phyloP scores from a whole-genome alignment of 2,797 vertebrate species.

The Harpagifer antarcticus region DNA sequence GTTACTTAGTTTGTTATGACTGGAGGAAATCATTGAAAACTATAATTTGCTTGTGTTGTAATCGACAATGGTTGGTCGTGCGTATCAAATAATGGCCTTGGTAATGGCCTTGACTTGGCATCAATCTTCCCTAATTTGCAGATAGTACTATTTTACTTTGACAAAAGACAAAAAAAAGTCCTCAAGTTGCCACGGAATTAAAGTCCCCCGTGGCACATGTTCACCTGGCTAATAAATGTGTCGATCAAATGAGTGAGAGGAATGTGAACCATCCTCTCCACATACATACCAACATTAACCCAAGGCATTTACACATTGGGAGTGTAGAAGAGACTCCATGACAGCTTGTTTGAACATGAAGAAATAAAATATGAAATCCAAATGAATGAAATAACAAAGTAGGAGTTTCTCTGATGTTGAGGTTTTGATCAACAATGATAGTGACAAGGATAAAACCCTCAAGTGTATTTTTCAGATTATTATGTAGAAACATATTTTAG shows the following conservation, averaged over 20 bases:
- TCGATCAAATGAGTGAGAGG: neutral
- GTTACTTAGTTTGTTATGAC: neutral
- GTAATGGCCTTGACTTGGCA: neutral
- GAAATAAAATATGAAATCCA: neutral
- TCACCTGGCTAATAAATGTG: neutral
- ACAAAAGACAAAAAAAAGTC: neutral
- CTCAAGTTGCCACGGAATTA: neutral
- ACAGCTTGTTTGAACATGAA: neutral
- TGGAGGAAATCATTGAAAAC: neutral
- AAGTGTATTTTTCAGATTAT: constrained; percentile 3
- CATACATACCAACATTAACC: neutral
- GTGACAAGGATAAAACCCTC: neutral
- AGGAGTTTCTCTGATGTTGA: too few relatives aligned
- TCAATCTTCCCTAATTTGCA: too few relatives aligned
- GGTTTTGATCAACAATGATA: neutral
- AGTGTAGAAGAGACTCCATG: neutral
- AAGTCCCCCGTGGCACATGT: neutral
- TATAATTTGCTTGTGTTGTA: neutral
- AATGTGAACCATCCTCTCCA: neutral
- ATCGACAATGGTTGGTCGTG: neutral
- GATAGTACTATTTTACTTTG: neutral
- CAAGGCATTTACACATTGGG: neutral
- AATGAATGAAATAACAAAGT: neutral
- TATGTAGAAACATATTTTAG: neutral
- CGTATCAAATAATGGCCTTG: neutral